Conservation (phyloP, 1,140 invertebrate genomes). For the Caerostris darwini region DNA sequence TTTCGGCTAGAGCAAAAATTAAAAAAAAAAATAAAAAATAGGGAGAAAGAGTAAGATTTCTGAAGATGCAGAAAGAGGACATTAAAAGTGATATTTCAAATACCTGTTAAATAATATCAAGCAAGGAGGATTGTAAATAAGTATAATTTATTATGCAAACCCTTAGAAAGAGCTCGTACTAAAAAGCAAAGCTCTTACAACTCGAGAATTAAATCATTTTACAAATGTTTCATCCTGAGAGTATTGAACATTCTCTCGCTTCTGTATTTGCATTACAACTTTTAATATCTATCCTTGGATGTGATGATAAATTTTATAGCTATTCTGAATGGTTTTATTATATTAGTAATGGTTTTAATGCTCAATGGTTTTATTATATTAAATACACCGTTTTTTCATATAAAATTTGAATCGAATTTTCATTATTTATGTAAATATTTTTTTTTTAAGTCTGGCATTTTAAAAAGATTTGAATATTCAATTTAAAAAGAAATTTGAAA, state of each 20-base stretch:
- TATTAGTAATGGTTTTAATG: no score
- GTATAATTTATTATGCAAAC: neutral
- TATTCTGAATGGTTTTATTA: no score
- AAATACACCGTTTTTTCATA: no score
- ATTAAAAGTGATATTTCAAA: neutral
- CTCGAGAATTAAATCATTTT: neutral
- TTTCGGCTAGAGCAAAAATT: constrained; percentile 9
- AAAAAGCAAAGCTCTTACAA: neutral
- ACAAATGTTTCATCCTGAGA: neutral
- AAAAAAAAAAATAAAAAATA: neutral
- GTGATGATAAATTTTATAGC: no score
- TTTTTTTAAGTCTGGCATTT: no score
- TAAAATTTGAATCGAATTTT: no score
- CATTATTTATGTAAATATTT: neutral
- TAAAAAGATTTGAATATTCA: no score
- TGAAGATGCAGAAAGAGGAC: neutral
- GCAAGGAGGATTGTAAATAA: neutral
- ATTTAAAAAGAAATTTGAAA: no score
- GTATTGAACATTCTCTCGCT: no score
- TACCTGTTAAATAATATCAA: constrained; percentile 14
- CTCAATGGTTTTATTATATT: neutral
- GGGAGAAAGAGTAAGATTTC: neutral
- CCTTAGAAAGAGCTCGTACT: neutral
- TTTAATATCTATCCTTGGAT: no score
- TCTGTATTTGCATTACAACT: no score